phyloP scores from a whole-genome alignment of 2,888 invertebrate species.

The Lathronympha strigana region DNA sequence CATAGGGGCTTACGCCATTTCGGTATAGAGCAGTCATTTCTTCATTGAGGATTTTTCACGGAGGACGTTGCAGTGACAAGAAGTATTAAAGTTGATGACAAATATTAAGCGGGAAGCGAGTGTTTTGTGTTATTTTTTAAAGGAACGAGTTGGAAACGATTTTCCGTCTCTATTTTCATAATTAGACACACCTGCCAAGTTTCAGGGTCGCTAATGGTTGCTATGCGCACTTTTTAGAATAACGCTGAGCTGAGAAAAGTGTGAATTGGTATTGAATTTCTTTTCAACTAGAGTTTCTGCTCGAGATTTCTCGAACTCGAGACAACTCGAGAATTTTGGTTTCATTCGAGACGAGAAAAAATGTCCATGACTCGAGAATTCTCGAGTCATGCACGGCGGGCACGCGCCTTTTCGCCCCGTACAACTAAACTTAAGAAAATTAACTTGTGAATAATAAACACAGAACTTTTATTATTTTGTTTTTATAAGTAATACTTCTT shows the following conservation, averaged over 20 bases:
- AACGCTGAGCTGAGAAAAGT: neutral
- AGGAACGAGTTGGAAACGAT: neutral
- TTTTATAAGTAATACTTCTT: too few species aligned
- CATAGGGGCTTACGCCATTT: slow-evolving; percentile 1
- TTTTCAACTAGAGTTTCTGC: too few species aligned
- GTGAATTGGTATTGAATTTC: neutral
- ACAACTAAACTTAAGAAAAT: too few species aligned
- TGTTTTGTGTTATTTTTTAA: slow-evolving; percentile 7
- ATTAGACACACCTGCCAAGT: slow-evolving; percentile 26
- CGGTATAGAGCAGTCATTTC: neutral
- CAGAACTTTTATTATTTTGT: too few species aligned
- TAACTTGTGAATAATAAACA: too few species aligned
- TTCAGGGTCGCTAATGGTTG: slow-evolving; percentile 6
- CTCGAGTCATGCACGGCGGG: too few species aligned
- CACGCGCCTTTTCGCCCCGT: too few species aligned
- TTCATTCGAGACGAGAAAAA: too few species aligned
- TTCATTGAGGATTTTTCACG: slow-evolving; percentile 29
- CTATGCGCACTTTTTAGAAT: neutral
- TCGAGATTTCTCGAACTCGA: too few species aligned
- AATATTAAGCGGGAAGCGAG: slow-evolving; percentile 13
- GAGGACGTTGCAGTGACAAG: slow-evolving; percentile 9
- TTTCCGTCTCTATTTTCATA: slow-evolving; percentile 1
- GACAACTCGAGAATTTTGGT: too few species aligned
- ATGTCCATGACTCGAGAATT: too few species aligned
- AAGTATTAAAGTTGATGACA: slow-evolving; percentile 31